Conservation (phyloP, 1,140 invertebrate species). For the Thaumetopoea pityocampa region DNA sequence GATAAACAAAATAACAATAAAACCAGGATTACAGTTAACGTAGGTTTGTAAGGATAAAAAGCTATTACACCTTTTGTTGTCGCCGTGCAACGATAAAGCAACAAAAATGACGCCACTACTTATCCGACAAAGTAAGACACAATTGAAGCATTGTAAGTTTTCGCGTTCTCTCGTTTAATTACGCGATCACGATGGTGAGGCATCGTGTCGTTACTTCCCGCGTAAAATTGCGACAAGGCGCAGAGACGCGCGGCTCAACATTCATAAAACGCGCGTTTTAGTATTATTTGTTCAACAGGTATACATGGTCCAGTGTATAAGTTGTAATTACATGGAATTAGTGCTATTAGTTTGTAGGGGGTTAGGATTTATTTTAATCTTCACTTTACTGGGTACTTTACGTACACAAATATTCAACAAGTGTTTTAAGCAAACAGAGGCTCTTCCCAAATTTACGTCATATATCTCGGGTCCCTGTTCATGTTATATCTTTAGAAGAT, state of each 20-base stretch:
- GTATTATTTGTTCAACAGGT: conserved; percentile 53
- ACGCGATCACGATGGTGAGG: conserved; percentile 32
- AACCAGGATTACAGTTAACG: no score
- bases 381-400: no score
- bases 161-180: conserved; percentile 38
- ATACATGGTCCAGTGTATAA: conserved; percentile 10
- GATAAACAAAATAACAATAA: no score
- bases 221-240: conserved; percentile 31
- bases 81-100: background rate
- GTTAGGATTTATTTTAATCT: background rate
- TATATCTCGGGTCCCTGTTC: no score
- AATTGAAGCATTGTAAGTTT: conserved; percentile 39
- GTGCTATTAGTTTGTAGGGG: background rate
- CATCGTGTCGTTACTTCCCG: conserved; percentile 26
- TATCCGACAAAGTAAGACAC: conserved; percentile 22
- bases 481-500: no score
- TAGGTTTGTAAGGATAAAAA: background rate
- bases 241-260: conserved; percentile 25
- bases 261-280: conserved; percentile 37
- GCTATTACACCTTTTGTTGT: background rate
- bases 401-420: no score
- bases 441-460: no score
- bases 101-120: conserved; percentile 15
- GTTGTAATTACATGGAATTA: conserved; percentile 9
- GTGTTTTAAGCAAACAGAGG: no score